Percentiles rank a stretch among this genome's conserved stretches.
Conservation (phyloP, 1,140 invertebrate genomes). For the Scaptomyza hsui region DNA sequence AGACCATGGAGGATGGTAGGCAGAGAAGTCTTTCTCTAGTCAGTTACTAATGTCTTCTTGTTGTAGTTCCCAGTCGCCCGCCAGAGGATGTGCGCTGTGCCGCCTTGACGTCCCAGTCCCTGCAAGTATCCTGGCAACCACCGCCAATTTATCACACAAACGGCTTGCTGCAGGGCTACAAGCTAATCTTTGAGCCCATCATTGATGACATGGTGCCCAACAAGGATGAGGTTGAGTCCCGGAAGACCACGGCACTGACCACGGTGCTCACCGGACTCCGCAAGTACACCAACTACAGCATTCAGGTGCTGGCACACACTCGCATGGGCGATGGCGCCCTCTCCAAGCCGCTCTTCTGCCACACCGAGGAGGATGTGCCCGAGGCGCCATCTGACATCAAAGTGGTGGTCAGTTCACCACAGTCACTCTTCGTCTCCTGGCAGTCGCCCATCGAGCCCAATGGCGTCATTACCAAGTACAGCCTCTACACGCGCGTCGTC, state of each 20-base stretch:
- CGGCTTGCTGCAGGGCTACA: conserved; percentile 93
- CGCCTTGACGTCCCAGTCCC: conserved; percentile 89
- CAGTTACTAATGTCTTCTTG: neutral
- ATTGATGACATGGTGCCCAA: conserved; percentile 83
- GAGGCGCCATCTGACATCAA: conserved; percentile 92
- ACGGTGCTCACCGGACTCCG: conserved; percentile 88
- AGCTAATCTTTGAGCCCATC: conserved; percentile 89
- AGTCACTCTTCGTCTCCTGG: conserved; percentile 92
- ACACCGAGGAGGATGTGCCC: conserved; percentile 94
- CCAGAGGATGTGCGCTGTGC: conserved; percentile 90
- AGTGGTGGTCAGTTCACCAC: conserved; percentile 90
- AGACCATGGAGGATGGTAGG: conserved; percentile 93
- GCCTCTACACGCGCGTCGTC: conserved; percentile 89
- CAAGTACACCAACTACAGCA: conserved; percentile 94
- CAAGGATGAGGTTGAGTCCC: conserved; percentile 87
- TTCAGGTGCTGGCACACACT: conserved; percentile 92
- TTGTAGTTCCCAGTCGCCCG: conserved; percentile 88
- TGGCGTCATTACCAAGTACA: conserved; percentile 92
- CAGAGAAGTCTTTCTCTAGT: neutral
- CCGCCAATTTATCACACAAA: conserved; percentile 90
- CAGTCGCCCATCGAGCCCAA: conserved; percentile 90
- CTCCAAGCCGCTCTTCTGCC: conserved; percentile 89
- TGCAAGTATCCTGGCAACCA: conserved; percentile 94
- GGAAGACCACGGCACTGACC: conserved; percentile 89
- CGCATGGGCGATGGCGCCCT: conserved; percentile 91